Conservation (phyloP, 2,888 invertebrate species). For the Agrochola lota region DNA sequence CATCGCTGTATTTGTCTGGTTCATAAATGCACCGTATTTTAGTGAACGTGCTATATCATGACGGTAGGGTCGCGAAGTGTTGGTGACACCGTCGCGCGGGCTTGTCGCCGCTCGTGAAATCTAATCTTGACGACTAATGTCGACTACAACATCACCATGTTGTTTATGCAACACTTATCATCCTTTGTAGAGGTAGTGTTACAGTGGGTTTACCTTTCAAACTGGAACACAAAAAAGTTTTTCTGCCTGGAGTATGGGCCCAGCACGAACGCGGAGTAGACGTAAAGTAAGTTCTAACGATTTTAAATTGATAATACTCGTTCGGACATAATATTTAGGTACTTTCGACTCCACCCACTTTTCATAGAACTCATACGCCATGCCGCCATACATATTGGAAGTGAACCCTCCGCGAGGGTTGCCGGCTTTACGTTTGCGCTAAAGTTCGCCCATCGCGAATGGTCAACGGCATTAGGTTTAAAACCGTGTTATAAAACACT, state of each 20-base stretch:
- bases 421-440: too few species aligned
- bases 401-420: too few species aligned
- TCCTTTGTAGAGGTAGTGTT: neutral
- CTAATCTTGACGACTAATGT: slow-evolving; percentile 74
- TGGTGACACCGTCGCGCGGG: slow-evolving; percentile 79
- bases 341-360: too few species aligned
- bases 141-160: slow-evolving; percentile 24
- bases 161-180: slow-evolving; percentile 18
- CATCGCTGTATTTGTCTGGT: too few species aligned
- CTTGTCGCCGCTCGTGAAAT: slow-evolving; percentile 80
- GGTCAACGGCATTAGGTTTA: too few species aligned
- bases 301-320: neutral
- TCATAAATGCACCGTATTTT: slow-evolving; percentile 34
- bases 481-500: too few species aligned
- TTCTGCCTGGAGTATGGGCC: neutral
- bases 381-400: too few species aligned
- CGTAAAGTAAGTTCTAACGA: neutral
- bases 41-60: slow-evolving; percentile 52
- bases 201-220: neutral
- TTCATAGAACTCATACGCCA: too few species aligned
- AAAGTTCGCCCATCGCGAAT: too few species aligned
- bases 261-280: neutral
- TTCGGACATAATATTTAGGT: neutral
- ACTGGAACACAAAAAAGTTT: neutral
- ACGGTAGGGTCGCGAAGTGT: slow-evolving; percentile 73